Evolutionary conservation across 1,140 invertebrate species (phyloP), one percentile per base, ranked within the genome.

Genomic region (Parapsyche elsis): DNA sequence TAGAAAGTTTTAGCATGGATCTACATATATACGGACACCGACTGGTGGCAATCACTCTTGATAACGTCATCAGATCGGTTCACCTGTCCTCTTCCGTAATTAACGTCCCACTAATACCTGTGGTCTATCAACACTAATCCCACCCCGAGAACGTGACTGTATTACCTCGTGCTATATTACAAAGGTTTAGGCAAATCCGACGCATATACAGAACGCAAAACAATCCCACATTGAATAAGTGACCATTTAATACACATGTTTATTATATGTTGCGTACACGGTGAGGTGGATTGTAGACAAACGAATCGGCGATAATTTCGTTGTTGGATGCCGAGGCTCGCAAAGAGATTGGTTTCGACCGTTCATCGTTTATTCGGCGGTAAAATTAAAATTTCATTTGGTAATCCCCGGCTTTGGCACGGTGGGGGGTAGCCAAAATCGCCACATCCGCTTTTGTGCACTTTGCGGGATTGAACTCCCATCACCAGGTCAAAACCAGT

Each of bases 51-150:
- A 75, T 75, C 73, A 23, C 49, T 46, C 16, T 75, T 30, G 73
- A 75, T 75, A 75, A 75, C 73, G 73, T 75, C 73, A 57, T 75
- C 44, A 24, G 21, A 59, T 59, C 23, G 73, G 21, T 46, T 75
- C 53, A 75, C 73, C 49, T 75, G 53, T 75, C 73, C 73, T 75
- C 73, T 75, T 38, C 12, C 12, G 73, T 75, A 75, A 75, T 75
- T 75, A 75, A 75, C n/a, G 71, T 21, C 71, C 12, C 30, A 23
- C 26, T 73, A 73, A 73, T 73, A 46, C 71, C 71, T 73, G 19
- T n/a, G 44, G 73, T 57, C 73, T 46, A 59, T 75, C 73, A 75
- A 75, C 73, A 19, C 23, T 75, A 57, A 75, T 75, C 46, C 71
- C n/a, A 14, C 49, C 24, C 5, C 4, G 53, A 19, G 73, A 46